Evolutionary conservation across 2,113 vertebrate genomes (phyloP).

Genomic region (Gorsachius goisagi): DNA sequence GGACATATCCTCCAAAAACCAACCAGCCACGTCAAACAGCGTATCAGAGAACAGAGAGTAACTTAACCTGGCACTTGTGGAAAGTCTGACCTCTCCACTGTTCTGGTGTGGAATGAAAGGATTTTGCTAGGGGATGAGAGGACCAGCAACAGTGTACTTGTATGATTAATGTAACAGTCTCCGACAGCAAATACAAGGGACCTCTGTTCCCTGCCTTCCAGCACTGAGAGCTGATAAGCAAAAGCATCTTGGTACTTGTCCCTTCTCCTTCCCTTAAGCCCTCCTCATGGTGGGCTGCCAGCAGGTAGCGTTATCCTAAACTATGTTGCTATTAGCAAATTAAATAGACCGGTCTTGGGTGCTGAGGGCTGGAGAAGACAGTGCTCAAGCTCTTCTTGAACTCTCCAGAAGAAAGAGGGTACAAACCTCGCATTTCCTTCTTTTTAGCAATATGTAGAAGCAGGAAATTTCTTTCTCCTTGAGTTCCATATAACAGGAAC

Average conservation of each 20-base stretch:
- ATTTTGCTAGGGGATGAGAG: not conserved
- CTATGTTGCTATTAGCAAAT: not conserved
- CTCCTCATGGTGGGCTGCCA: not conserved
- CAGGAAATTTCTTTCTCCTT: not conserved
- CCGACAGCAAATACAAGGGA: not conserved
- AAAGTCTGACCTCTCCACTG: not conserved
- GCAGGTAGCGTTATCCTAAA: not conserved
- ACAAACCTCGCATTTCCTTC: not conserved
- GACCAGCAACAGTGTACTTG: not conserved
- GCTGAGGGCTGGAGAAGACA: not conserved
- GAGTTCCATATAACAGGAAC: not conserved
- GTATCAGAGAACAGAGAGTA: not conserved
- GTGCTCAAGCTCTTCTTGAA: not conserved
- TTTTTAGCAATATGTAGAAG: not conserved
- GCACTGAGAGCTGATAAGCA: not conserved
- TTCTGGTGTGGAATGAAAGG: not conserved
- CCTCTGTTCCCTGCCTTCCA: not conserved
- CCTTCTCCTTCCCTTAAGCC: not conserved
- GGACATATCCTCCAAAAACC: not conserved
- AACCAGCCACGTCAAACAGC: fast-evolving
- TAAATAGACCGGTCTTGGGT: not conserved
- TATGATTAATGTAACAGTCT: not conserved
- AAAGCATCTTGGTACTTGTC: not conserved
- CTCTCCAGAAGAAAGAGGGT: not conserved
- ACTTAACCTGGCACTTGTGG: not conserved